A percentile compares a stretch with the other conserved stretches of the same genome.
Conservation (phyloP, 2,797 vertebrate genomes). For the Pseudotriccus pelzelni region DNA sequence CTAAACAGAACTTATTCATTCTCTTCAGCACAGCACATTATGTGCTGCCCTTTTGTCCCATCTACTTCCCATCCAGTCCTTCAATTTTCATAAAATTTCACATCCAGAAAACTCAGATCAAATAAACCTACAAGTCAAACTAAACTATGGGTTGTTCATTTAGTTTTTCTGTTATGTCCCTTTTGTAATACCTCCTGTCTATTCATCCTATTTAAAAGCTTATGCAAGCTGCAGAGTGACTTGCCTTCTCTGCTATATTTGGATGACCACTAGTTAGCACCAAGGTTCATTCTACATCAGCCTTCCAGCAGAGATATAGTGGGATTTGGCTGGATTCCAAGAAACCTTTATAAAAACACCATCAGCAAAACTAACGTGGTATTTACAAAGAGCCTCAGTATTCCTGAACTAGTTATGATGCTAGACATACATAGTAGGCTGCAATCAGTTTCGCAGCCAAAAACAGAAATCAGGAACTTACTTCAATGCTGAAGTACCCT, state of each 20-base stretch:
- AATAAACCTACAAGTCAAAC: neutral
- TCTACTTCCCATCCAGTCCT: neutral
- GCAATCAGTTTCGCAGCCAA: neutral
- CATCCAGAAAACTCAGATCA: neutral
- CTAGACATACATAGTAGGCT: neutral
- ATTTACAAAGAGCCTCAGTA: neutral
- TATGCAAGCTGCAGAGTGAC: neutral
- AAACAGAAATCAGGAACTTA: constrained; percentile 76
- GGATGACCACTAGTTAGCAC: neutral
- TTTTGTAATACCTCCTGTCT: neutral
- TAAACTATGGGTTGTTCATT: neutral
- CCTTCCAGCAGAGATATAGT: neutral
- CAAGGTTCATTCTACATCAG: neutral
- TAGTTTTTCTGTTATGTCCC: neutral
- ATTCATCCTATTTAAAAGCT: neutral
- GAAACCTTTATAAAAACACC: neutral
- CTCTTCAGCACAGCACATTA: neutral
- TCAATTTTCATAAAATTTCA: neutral
- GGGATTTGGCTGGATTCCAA: neutral
- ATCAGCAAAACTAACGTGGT: neutral
- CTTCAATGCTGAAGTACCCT: constrained; percentile 99
- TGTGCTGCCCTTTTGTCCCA: neutral
- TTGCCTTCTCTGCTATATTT: neutral
- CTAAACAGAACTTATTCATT: neutral
- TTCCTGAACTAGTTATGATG: neutral